These are phyloP conservation scores for Bembecia ichneumoniformis DNA, from an alignment of 2,888 invertebrate species.

Conservation along the genomic window DNA sequence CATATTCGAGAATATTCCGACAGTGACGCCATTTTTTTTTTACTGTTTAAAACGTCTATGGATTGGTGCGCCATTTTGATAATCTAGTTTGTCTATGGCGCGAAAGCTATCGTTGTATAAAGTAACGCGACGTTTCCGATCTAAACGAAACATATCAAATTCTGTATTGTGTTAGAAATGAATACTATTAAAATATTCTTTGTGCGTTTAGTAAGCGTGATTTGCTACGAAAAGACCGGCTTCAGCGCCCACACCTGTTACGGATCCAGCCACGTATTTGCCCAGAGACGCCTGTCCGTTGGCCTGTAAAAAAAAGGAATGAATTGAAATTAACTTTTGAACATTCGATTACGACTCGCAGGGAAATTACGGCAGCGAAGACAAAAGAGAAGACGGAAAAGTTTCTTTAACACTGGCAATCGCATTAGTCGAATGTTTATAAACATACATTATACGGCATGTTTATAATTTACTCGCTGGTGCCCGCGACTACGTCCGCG, in stretches of 20 bases:
- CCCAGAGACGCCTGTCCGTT: slow-evolving; percentile 93
- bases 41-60: not conserved
- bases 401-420: too few relatives aligned
- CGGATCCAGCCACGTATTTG: slow-evolving; percentile 91
- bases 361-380: too few relatives aligned
- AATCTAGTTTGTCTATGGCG: not conserved
- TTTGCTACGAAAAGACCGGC: slow-evolving; percentile 94
- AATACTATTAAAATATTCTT: not conserved
- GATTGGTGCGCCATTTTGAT: not conserved
- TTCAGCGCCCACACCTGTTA: slow-evolving; percentile 87
- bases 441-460: too few relatives aligned
- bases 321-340: not conserved
- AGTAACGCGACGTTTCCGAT: not conserved
- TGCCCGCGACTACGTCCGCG: too few relatives aligned
- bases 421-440: too few relatives aligned
- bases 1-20: slow-evolving; percentile 1
- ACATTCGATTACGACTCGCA: not conserved
- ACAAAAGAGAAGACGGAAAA: too few relatives aligned
- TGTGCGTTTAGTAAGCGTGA: slow-evolving; percentile 88
- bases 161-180: not conserved
- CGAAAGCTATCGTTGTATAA: not conserved
- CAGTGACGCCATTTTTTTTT: not conserved
- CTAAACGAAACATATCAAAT: not conserved
- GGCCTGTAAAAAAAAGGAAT: slow-evolving; percentile 73
- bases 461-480: too few relatives aligned